Percentiles rank a stretch among this genome's conserved stretches.
Evolutionary conservation across 2,888 invertebrate genomes (phyloP).

Genomic region (Meta bourneti): DNA sequence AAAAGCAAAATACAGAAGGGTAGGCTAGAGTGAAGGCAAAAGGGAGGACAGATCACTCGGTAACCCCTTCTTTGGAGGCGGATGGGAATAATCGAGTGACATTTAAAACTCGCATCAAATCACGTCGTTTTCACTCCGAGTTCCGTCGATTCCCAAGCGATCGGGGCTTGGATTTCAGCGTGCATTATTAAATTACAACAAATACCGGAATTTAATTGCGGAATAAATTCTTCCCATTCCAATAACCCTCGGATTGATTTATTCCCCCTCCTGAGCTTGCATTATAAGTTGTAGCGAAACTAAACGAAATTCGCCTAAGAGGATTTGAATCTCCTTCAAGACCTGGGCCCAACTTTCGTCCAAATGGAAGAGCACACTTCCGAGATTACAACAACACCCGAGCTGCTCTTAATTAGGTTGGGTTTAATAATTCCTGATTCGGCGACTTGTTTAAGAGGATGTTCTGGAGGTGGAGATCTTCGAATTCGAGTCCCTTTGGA

Average conservation of each 20-base stretch:
- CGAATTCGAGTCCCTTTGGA: slow-evolving; percentile 32
- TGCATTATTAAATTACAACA: slow-evolving; percentile 43
- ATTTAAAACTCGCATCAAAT: no score
- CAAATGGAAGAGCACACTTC: slow-evolving; percentile 28
- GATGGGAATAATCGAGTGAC: no score
- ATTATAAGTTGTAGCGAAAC: no score
- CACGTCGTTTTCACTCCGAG: no score
- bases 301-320: slow-evolving; percentile 17
- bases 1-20: no score
- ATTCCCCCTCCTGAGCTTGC: no score
- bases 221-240: slow-evolving; percentile 16
- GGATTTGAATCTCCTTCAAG: slow-evolving; percentile 38
- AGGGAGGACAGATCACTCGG: no score
- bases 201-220: slow-evolving; percentile 1
- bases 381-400: slow-evolving; percentile 66
- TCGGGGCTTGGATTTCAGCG: neutral
- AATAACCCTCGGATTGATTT: no score
- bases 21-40: no score
- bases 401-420: slow-evolving; percentile 51
- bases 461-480: neutral
- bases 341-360: slow-evolving; percentile 4
- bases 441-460: slow-evolving; percentile 35
- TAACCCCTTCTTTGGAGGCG: no score
- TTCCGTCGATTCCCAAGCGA: no score
- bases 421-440: slow-evolving; percentile 35